Evolutionary conservation across 35 echinoderm and acorn worm genomes (phyloP), one percentile per base, ranked within the genome.

Genomic region (Lytechinus pictus): DNA sequence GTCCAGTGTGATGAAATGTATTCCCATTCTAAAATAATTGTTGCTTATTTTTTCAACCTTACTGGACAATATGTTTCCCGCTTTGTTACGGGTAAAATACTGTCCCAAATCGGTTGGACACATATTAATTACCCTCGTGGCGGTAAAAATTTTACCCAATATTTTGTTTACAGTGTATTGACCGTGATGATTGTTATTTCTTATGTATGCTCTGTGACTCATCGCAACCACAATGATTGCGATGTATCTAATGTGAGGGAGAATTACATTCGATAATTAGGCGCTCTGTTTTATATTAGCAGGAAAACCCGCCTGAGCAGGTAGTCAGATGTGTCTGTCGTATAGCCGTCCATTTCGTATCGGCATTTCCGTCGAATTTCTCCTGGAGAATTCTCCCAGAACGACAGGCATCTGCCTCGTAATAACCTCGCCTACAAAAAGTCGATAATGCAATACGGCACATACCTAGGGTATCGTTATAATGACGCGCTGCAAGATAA

Each of bases 351-450:
- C 66, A 79, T 79, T 24, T 79, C 16, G 21, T n/a, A 79, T 79
- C 21, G 66, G 66, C 66, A 79, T 79, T 79, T 79, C 66, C 19
- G 66, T 79, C 66, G 66, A 79, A 79, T 79, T 79, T 79, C 66
- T 24, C n/a, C 66, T 24, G 66, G 66, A 79, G 21, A 24, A 24
- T 6, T 24, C 66, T 79, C 19, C 19, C 66, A 19, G 19, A n/a
- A n/a, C 66, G 14, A 79, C 66, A 79, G 33, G 33, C 66, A 79
- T 79, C 66, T 79, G 66, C 66, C 66, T 79, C 66, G 66, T 79
- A 79, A 79, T 79, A 79, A 79, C 66, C 66, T 24, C 16, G n/a
- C 16, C 19, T 79, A 16, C 66, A n/a, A 79, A 79, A 79, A 79
- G 4, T 79, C 66, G 66, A 79, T 79, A 79, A 79, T 79, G 19